A percentile compares a stretch with the other conserved stretches of the same genome.
These are phyloP conservation scores for Dryobates pubescens DNA, from an alignment of 2,797 vertebrate species.

Conservation along the genomic window DNA sequence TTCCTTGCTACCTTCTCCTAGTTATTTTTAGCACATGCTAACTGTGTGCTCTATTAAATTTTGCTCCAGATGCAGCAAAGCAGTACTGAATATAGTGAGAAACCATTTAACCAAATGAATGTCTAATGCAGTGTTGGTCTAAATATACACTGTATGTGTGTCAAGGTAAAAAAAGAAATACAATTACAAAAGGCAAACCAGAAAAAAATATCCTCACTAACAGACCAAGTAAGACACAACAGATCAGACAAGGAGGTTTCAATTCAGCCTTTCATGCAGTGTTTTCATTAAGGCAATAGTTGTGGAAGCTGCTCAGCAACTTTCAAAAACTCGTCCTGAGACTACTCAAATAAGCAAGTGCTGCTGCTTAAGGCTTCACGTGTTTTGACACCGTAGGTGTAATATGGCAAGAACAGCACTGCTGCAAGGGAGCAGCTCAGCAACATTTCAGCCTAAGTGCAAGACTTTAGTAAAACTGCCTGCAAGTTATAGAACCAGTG, in stretches of 20 bases:
- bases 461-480: background rate
- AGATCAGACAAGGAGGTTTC: background rate
- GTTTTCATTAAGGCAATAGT: background rate
- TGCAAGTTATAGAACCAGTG: background rate
- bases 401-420: background rate
- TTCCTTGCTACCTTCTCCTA: background rate
- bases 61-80: slow-evolving; percentile 28
- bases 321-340: background rate
- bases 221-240: background rate
- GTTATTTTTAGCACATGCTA: slow-evolving; percentile 38
- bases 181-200: background rate
- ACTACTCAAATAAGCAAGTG: background rate
- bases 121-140: background rate
- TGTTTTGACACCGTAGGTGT: background rate
- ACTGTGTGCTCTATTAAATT: background rate
- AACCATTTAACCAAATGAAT: background rate
- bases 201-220: background rate
- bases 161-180: background rate
- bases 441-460: background rate
- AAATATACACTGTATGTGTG: slow-evolving; percentile 16
- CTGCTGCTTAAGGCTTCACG: background rate
- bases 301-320: background rate
- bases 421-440: background rate
- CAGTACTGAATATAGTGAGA: background rate
- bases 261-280: background rate